Base-by-base conservation (phyloP, 53 echinoderm and acorn worm species). In the Temnopleurus reevesii region DNA sequence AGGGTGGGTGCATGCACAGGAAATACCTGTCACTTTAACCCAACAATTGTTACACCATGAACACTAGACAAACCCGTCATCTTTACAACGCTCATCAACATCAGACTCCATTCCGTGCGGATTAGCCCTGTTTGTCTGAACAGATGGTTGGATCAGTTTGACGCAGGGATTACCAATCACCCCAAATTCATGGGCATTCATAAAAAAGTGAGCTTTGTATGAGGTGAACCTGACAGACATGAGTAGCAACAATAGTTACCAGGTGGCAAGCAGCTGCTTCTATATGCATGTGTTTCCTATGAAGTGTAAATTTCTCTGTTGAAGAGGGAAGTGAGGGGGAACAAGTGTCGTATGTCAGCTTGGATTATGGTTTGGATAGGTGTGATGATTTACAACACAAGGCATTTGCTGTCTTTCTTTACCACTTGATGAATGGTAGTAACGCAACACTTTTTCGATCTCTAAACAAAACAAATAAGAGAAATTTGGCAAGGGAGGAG, bases 31-130 rank as follows among this genome's bases (percentile, higher is more conserved):
- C 47, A 80, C 51, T 47, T 29, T 26, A 46, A 17, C 46, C 29
- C 27, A 80, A 80, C 80, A 80, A 80, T 80, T 80, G 80, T 51
- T 80, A 24, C 43, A 46, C 49, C 49, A 15, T 49, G 49, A 80
- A 13, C 46, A 21, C 36, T 18, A 80, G 49, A 80, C 5, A 41
- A 5, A 29, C 12, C 17, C 80, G 15, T 30, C 80, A 46, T 29
- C 46, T 51, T 1, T 80, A 5, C 80, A n/a, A 41, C 41, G 18
- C 71, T 80, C 51, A 26, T 80, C 51, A 80, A 26, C 80, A 13
- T 80, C 80, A 51, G 80, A 51, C 49, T 5, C 29, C 9, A 80
- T 80, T 29, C 27, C 29, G 51, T 47, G 46, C 28, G 43, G 46
- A 51, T 47, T 26, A 46, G 4, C 17, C 3, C 49, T 29, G 27